Evolutionary conservation across 2,797 vertebrate species (phyloP).

Genomic region (Mionectes olivaceus): DNA sequence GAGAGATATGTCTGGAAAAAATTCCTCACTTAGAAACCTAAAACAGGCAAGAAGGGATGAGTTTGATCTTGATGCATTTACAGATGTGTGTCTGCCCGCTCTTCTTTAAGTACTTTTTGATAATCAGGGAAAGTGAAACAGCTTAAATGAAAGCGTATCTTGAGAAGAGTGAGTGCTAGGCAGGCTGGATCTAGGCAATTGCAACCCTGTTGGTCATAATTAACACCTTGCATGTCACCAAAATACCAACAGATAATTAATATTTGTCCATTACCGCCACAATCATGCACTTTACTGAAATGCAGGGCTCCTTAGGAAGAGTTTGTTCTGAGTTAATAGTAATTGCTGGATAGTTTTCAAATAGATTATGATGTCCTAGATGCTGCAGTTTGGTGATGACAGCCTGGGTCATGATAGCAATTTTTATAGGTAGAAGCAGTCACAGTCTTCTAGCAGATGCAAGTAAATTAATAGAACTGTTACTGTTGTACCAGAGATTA

Average conservation of each 20-base stretch:
- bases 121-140: background rate
- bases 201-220: background rate
- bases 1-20: background rate
- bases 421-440: background rate
- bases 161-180: background rate
- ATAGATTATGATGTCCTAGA: background rate
- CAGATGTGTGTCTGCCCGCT: background rate
- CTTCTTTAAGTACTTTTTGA: background rate
- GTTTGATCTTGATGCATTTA: background rate
- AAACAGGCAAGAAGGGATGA: background rate
- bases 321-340: background rate
- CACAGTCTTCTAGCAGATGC: background rate
- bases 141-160: background rate
- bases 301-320: background rate
- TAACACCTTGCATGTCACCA: background rate
- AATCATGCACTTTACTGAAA: background rate
- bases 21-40: background rate
- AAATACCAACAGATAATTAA: background rate
- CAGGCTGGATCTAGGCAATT: background rate
- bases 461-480: background rate
- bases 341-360: background rate
- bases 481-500: background rate
- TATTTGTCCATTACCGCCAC: background rate
- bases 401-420: background rate
- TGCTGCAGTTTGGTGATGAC: background rate